phyloP scores from a whole-genome alignment of 2,113 vertebrate species.

The Pygoscelis antarcticus region DNA sequence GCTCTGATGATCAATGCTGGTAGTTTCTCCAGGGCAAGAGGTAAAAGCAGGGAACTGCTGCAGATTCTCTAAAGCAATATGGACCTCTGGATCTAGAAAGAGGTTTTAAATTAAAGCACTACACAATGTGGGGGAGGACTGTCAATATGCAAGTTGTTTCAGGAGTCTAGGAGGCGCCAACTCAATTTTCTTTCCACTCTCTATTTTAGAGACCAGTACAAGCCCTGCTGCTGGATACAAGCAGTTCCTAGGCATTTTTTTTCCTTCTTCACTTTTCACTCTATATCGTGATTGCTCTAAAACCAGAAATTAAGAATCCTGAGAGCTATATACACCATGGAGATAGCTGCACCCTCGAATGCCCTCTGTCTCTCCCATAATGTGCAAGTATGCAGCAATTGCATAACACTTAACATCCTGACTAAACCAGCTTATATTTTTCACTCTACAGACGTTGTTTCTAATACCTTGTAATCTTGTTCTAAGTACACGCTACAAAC shows the following conservation, averaged over 20 bases:
- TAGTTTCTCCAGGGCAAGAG: slow-evolving; percentile 70
- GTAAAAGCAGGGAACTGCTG: slow-evolving; percentile 96
- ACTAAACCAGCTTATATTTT: not conserved
- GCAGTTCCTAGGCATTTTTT: not conserved
- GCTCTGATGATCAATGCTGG: slow-evolving; percentile 76
- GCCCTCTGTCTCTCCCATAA: not conserved
- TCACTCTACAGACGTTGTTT: not conserved
- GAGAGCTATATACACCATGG: not conserved
- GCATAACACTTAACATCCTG: not conserved
- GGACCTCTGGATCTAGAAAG: slow-evolving; percentile 91
- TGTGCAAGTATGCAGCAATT: not conserved
- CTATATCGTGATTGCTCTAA: not conserved
- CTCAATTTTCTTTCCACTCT: not conserved
- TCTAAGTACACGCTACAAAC: not conserved
- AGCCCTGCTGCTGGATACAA: not conserved
- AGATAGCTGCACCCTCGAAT: not conserved
- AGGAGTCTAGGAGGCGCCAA: slow-evolving; percentile 18
- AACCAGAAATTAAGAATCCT: not conserved
- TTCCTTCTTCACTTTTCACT: not conserved
- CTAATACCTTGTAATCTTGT: not conserved
- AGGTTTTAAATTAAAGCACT: slow-evolving; percentile 42
- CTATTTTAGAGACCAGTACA: not conserved
- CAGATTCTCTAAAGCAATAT: slow-evolving; percentile 96
- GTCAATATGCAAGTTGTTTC: slow-evolving; percentile 11
- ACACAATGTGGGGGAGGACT: not conserved